Percentiles rank a stretch among this genome's conserved stretches.
These are phyloP conservation scores for Stegodyphus dumicola DNA, from an alignment of 1,140 invertebrate species.

Conservation along the genomic window DNA sequence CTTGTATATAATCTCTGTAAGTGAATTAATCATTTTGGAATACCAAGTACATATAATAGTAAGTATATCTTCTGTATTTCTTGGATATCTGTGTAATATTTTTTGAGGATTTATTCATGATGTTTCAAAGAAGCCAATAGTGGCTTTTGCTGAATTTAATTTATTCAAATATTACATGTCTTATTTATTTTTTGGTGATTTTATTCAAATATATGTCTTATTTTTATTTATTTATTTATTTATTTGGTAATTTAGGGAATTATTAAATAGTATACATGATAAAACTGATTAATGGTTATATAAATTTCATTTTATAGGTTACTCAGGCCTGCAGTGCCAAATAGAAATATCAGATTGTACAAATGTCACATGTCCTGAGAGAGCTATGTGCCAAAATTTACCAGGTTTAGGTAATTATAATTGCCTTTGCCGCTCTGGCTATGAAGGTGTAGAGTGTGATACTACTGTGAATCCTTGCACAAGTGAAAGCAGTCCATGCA, in stretches of 20 bases:
- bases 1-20: too few species aligned
- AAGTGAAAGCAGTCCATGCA: conserved; percentile 66
- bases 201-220: too few species aligned
- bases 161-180: too few species aligned
- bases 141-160: not conserved
- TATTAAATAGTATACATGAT: too few species aligned
- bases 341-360: conserved; percentile 90
- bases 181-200: not conserved
- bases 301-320: conserved; percentile 72
- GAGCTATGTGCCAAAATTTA: conserved; percentile 97
- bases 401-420: conserved; percentile 87
- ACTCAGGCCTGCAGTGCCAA: conserved; percentile 92
- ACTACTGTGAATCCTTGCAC: conserved; percentile 82
- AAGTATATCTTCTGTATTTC: too few species aligned
- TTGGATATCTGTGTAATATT: too few species aligned
- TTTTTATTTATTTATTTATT: too few species aligned
- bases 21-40: too few species aligned
- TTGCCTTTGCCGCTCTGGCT: conserved; percentile 90
- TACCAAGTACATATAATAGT: too few species aligned
- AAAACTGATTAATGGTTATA: not conserved
- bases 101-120: not conserved
- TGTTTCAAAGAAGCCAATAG: not conserved
- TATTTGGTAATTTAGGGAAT: too few species aligned
- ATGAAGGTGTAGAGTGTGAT: conserved; percentile 80
- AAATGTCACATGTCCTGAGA: conserved; percentile 89